Evolutionary conservation across 1,140 invertebrate species (phyloP).

Genomic region (Anagrus nilaparvatae): DNA sequence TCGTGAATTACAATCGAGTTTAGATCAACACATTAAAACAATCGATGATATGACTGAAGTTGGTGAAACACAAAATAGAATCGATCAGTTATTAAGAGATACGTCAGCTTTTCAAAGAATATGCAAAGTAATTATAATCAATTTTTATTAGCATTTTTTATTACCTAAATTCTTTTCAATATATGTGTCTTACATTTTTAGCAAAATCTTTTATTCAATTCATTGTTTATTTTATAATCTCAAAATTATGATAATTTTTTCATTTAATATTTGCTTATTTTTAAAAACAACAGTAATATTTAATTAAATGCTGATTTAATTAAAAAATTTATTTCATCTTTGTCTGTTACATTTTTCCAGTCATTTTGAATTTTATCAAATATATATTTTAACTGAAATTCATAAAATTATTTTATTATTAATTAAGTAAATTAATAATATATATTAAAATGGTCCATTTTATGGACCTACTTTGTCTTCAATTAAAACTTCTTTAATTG

Average conservation of each 20-base stretch:
- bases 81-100: slow-evolving; percentile 67
- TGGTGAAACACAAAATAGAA: slow-evolving; percentile 69
- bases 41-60: slow-evolving; percentile 76
- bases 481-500: too few relatives aligned
- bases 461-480: too few relatives aligned
- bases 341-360: not conserved
- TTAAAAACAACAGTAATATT: too few relatives aligned
- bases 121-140: slow-evolving; percentile 55
- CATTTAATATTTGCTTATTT: not conserved
- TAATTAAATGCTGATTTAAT: not conserved
- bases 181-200: too few relatives aligned
- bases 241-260: slow-evolving; percentile 6
- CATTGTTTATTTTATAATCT: too few relatives aligned
- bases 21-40: slow-evolving; percentile 61
- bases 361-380: not conserved
- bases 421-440: too few relatives aligned
- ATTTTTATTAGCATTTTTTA: too few relatives aligned
- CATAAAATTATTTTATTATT: not conserved
- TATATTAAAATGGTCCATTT: too few relatives aligned
- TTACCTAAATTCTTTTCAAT: too few relatives aligned
- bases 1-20: slow-evolving; percentile 61
- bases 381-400: not conserved
- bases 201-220: too few relatives aligned
- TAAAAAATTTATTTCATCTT: not conserved
- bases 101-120: slow-evolving; percentile 66